These are phyloP conservation scores for Oegoconia quadripuncta DNA, from an alignment of 2,888 invertebrate genomes.

Conservation along the genomic window DNA sequence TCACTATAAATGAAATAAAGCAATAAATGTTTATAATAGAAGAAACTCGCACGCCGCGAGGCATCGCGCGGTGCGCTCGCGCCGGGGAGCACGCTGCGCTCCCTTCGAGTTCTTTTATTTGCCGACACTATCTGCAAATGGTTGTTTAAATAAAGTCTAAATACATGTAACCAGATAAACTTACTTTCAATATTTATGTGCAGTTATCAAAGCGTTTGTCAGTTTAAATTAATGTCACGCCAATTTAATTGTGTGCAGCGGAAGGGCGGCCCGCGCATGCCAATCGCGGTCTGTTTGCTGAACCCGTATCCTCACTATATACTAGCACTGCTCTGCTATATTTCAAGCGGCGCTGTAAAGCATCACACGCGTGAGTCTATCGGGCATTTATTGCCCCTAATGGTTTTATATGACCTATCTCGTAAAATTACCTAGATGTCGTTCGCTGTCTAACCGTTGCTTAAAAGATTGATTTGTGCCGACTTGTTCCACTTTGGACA, in stretches of 20 bases:
- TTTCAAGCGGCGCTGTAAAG: constrained; percentile 44
- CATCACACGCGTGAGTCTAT: constrained; percentile 42
- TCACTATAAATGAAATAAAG: constrained; percentile 57
- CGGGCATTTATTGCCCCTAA: constrained; percentile 55
- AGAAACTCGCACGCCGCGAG: constrained; percentile 37
- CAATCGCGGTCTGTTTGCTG: constrained; percentile 34
- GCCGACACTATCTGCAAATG: constrained; percentile 26
- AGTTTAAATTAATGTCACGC: constrained; percentile 33
- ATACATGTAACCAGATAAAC: constrained; percentile 7
- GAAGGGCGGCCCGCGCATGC: constrained; percentile 36
- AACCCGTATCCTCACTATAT: constrained; percentile 23
- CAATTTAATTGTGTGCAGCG: constrained; percentile 42
- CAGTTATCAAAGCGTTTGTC: constrained; percentile 24
- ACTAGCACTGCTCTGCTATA: constrained; percentile 26
- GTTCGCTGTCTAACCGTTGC: constrained; percentile 27
- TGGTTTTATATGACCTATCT: constrained; percentile 50
- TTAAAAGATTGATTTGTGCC: constrained; percentile 38
- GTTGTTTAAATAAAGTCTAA: constrained; percentile 27
- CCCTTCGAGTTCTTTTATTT: constrained; percentile 31
- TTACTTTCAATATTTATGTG: constrained; percentile 6
- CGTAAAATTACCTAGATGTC: constrained; percentile 49
- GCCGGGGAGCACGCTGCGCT: constrained; percentile 29
- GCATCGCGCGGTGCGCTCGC: constrained; percentile 30
- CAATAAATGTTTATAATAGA: constrained; percentile 54
- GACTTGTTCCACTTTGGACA: constrained; percentile 28